phyloP scores from a whole-genome alignment of 2,113 vertebrate species.

The Solea senegalensis region DNA sequence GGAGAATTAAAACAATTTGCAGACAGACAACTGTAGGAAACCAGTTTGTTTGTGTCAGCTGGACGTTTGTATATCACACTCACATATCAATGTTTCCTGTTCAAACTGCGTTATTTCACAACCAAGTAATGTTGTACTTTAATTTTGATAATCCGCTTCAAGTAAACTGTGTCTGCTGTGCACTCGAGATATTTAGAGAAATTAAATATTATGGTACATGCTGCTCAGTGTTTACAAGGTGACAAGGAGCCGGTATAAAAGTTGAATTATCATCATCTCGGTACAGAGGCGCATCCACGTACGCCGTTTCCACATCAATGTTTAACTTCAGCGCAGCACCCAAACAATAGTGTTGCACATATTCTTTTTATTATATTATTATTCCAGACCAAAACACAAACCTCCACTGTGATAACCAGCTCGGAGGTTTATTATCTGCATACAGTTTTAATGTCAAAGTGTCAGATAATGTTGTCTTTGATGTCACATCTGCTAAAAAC shows the following conservation, averaged over 20 bases:
- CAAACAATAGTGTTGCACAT: slow-evolving; percentile 38
- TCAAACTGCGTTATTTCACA: neutral
- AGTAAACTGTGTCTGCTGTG: neutral
- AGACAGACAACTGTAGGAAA: no score
- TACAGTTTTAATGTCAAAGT: slow-evolving; percentile 26
- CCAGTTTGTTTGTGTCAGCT: no score
- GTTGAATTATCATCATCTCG: slow-evolving; percentile 43
- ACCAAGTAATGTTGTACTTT: neutral
- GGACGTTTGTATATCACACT: no score
- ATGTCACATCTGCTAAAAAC: slow-evolving; percentile 41
- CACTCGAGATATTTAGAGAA: slow-evolving; percentile 6
- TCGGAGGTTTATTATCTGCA: neutral
- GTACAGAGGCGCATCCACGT: slow-evolving; percentile 29
- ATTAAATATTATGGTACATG: slow-evolving; percentile 71
- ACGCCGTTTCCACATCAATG: neutral
- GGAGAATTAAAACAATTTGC: no score
- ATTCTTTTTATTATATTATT: neutral
- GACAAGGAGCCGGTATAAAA: slow-evolving; percentile 20
- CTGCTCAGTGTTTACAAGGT: slow-evolving; percentile 54
- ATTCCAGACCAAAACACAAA: slow-evolving; percentile 52
- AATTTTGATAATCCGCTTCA: neutral
- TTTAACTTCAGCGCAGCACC: slow-evolving; percentile 27
- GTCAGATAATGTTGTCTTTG: slow-evolving; percentile 6
- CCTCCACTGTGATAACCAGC: slow-evolving; percentile 17
- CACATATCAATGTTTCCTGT: slow-evolving; percentile 9